Conservation (phyloP, 2,888 invertebrate genomes). For the Synergus gifuensis region DNA sequence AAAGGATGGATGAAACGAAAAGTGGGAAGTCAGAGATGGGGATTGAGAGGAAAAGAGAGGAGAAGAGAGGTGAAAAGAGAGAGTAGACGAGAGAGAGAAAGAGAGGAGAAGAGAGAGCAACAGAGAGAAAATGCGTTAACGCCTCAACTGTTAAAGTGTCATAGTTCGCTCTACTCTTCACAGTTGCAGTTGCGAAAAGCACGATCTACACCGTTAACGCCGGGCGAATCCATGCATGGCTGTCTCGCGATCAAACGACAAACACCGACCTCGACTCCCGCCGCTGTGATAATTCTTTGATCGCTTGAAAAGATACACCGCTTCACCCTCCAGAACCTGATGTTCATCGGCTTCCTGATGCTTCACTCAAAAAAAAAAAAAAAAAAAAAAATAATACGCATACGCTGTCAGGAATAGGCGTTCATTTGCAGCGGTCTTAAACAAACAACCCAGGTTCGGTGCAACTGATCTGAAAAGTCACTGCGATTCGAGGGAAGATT, state of each 20-base stretch:
- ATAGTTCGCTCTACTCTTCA: slow-evolving; percentile 37
- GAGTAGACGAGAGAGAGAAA: slow-evolving; percentile 15
- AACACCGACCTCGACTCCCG: slow-evolving; percentile 66
- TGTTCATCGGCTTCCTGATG: slow-evolving; percentile 45
- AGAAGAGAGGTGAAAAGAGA: slow-evolving; percentile 28
- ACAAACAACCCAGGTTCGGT: slow-evolving; percentile 50
- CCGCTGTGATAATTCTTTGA: slow-evolving; percentile 74
- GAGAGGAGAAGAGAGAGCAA: slow-evolving; percentile 19
- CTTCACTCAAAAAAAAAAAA: slow-evolving; percentile 15
- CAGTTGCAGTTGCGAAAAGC: slow-evolving; percentile 35
- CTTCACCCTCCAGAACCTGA: slow-evolving; percentile 49
- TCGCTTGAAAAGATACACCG: slow-evolving; percentile 72
- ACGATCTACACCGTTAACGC: slow-evolving; percentile 54
- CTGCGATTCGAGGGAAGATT: slow-evolving; percentile 51
- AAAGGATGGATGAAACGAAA: slow-evolving; percentile 36
- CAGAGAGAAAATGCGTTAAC: slow-evolving; percentile 57
- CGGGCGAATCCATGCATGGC: slow-evolving; percentile 62
- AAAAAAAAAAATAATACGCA: slow-evolving; percentile 11
- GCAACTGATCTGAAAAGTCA: slow-evolving; percentile 58
- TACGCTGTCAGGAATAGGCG: not conserved
- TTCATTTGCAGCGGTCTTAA: not conserved
- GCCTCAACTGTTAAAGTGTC: slow-evolving; percentile 56
- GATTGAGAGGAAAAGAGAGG: slow-evolving; percentile 32
- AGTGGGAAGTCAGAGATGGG: slow-evolving; percentile 48
- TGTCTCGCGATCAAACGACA: slow-evolving; percentile 71